These are phyloP conservation scores for Leptinotarsa peninsularis DNA, from an alignment of 2,888 invertebrate genomes.

Conservation along the genomic window DNA sequence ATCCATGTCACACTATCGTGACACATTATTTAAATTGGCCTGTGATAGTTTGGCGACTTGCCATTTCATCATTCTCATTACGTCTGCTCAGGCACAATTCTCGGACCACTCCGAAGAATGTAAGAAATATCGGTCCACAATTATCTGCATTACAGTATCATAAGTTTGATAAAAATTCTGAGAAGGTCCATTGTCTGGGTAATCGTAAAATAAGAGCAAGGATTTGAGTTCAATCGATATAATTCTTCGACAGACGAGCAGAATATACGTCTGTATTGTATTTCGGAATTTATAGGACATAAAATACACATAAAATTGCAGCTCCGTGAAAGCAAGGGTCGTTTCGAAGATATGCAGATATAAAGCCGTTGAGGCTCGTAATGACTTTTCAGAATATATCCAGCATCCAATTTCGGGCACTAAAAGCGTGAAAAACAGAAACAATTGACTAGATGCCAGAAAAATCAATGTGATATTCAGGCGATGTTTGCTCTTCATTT, in stretches of 20 bases:
- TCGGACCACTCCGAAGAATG: not conserved
- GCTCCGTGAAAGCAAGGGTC: constrained; percentile 15
- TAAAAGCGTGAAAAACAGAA: not conserved
- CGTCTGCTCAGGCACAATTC: no score
- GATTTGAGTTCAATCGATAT: constrained; percentile 15
- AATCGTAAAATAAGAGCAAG: constrained; percentile 16
- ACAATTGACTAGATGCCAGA: not conserved
- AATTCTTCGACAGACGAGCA: constrained; percentile 17
- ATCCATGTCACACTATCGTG: no score
- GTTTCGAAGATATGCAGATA: constrained; percentile 21
- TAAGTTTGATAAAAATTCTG: not conserved
- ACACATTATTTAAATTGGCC: no score
- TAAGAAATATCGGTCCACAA: not conserved
- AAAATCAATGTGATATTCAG: no score
- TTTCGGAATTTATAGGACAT: constrained; percentile 20
- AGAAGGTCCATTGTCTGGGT: constrained; percentile 16
- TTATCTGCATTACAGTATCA: not conserved
- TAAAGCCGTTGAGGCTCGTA: constrained; percentile 12
- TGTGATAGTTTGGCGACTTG: no score
- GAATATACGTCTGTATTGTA: constrained; percentile 15
- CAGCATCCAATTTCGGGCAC: not conserved
- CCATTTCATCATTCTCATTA: no score
- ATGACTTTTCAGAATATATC: constrained; percentile 11
- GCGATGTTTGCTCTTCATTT: no score
- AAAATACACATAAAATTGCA: constrained; percentile 19